Evolutionary conservation across 2,888 invertebrate species (phyloP).

Genomic region (Euclidia mi): DNA sequence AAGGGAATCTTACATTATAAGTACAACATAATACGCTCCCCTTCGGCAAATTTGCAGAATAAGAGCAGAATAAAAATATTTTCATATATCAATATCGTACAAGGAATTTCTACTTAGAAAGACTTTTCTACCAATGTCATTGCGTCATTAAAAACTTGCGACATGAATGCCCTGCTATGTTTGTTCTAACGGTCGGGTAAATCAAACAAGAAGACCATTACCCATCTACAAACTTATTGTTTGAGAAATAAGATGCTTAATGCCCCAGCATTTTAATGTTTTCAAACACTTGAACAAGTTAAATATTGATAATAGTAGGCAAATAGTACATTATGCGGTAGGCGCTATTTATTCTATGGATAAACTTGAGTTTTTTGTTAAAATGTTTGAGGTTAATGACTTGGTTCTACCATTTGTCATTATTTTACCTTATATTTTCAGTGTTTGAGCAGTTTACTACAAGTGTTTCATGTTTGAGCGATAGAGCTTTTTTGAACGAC

Average conservation of each 20-base stretch:
- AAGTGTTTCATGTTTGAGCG: no score
- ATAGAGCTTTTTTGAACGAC: no score
- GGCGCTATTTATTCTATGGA: slow-evolving; percentile 40
- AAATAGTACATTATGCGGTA: slow-evolving; percentile 42
- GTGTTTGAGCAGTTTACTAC: no score
- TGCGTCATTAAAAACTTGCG: slow-evolving; percentile 12
- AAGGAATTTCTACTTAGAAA: slow-evolving; percentile 2
- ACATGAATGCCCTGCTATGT: slow-evolving; percentile 57
- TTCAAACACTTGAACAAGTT: slow-evolving; percentile 63
- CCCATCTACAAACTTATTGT: neutral
- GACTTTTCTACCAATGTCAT: neutral
- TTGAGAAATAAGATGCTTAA: slow-evolving; percentile 13
- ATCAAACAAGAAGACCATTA: slow-evolving; percentile 30
- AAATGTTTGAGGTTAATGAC: slow-evolving; percentile 38
- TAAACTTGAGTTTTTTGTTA: slow-evolving; percentile 33
- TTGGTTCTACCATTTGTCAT: neutral
- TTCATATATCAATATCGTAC: neutral
- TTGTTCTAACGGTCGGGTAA: slow-evolving; percentile 65
- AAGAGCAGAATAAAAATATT: slow-evolving; percentile 6
- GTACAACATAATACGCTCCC: slow-evolving; percentile 2
- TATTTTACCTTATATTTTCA: no score
- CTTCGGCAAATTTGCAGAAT: neutral
- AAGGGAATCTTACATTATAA: slow-evolving; percentile 7
- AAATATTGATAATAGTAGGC: slow-evolving; percentile 63
- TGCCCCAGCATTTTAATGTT: slow-evolving; percentile 37